Base-by-base conservation (phyloP, 2,113 vertebrate species). In the Rhea americana region DNA sequence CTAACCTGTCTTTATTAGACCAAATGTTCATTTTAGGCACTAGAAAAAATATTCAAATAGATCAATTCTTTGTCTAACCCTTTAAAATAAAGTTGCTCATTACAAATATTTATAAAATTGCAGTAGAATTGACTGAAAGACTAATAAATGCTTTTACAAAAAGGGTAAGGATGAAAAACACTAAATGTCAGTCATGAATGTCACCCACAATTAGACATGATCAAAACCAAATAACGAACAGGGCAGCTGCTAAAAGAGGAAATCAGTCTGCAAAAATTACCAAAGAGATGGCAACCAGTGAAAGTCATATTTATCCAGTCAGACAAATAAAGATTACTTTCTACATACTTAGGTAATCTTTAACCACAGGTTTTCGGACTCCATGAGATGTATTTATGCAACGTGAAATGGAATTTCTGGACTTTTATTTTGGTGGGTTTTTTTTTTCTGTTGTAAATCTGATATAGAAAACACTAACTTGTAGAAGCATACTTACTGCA, bases 171-270 rank as follows among this genome's bases (percentile, higher is more conserved):
- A 53, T 88, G 53, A 85, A 94, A 94, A 89, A 37, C 15, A 62
- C 71, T 92, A 75, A 92, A 79, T 58, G 87, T 90, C 35, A 7
- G 79, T 79, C 85, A 25, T 55, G 12, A 93, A 93, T 84, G 85
- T 91, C 93, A 92, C 70, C 91, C 4, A 0, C 92, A 95, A 90
- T 95, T 95, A 95, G 82, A 66, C 67, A 87, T 35, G 93, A 95
- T 91, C 95, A 93, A 96, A 92, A 94, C 92, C 91, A 95, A 96
- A 93, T 92, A 94, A 94, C 62, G 79, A 96, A 62, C 87, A 96
- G 94, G 92, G 86, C 93, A 82, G 82, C 76, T 68, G 94, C 91
- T 93, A 86, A 82, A 89, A 92, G 84, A 76, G 84, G 78, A 94
- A 96, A 85, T 74, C 83, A 94, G 90, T 85, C 85, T 78, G 68